Conservation (phyloP, 2,888 invertebrate genomes). For the Dolichopus griseipennis region DNA sequence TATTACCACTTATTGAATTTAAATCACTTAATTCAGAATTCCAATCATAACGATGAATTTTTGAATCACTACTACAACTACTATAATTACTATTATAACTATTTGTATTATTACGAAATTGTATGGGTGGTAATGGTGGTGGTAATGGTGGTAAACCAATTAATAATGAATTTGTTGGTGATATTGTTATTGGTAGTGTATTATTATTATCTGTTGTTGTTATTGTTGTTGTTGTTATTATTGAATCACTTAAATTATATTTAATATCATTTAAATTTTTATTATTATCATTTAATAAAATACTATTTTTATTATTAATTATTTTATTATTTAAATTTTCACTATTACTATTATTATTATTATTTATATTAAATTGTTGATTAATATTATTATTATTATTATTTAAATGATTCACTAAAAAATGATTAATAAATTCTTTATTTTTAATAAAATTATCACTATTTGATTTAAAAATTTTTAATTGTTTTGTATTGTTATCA, state of each 20-base stretch:
- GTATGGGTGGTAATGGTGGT: constrained; percentile 17
- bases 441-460: constrained; percentile 3
- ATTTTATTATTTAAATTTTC: background rate
- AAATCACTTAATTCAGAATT: background rate
- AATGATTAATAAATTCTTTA: constrained; percentile 1
- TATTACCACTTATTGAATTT: background rate
- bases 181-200: constrained; percentile 9
- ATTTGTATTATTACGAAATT: background rate
- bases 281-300: background rate
- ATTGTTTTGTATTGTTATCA: background rate
- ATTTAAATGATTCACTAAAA: constrained; percentile 2
- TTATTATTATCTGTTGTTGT: constrained; percentile 11
- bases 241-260: background rate
- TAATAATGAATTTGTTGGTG: constrained; percentile 11
- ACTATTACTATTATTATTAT: background rate
- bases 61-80: constrained; percentile 8
- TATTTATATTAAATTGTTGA: too few species aligned
- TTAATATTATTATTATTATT: background rate
- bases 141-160: constrained; percentile 7
- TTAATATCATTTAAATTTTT: background rate
- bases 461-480: constrained; percentile 1
- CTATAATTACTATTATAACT: constrained; percentile 15
- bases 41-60: constrained; percentile 1
- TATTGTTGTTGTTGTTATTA: constrained; percentile 15
- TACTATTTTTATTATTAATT: background rate